Conservation (phyloP, 2,113 vertebrate genomes). For the Malurus melanocephalus region DNA sequence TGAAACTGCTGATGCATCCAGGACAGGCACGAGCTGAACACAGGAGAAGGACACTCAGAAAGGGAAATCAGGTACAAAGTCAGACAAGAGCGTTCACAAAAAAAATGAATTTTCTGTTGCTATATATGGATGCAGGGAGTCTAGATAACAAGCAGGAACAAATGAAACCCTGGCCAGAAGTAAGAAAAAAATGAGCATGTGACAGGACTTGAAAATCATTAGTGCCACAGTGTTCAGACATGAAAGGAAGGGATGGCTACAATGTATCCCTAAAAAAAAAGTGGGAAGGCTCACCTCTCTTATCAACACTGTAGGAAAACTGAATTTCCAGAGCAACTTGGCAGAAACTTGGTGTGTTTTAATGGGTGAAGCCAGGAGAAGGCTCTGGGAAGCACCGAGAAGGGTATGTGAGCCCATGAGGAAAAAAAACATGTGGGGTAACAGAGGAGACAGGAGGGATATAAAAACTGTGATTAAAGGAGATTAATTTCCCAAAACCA, state of each 20-base stretch:
- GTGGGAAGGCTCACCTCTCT: not conserved
- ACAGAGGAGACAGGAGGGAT: fast-evolving
- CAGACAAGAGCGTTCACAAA: not conserved
- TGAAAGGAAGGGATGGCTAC: not conserved
- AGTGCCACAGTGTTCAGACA: fast-evolving
- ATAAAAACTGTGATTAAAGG: not conserved
- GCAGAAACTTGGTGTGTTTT: not conserved
- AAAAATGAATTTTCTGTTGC: not conserved
- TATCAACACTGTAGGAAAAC: not conserved
- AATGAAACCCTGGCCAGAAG: not conserved
- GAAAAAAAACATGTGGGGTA: fast-evolving
- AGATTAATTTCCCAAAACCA: not conserved
- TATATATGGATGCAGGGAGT: not conserved
- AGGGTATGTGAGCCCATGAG: fast-evolving
- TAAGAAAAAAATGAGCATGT: not conserved
- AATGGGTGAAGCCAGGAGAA: not conserved
- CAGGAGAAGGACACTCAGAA: conserved; percentile 24
- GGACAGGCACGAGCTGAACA: conserved; percentile 4
- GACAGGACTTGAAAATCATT: not conserved
- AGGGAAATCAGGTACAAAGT: conserved; percentile 42
- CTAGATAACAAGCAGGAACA: not conserved
- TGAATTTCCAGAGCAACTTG: not conserved
- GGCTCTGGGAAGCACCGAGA: not conserved
- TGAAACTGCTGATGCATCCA: conserved; percentile 55
- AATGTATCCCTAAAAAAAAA: fast-evolving